Evolutionary conservation across 2,797 vertebrate genomes (phyloP).

Genomic region (Malacoraja senta): DNA sequence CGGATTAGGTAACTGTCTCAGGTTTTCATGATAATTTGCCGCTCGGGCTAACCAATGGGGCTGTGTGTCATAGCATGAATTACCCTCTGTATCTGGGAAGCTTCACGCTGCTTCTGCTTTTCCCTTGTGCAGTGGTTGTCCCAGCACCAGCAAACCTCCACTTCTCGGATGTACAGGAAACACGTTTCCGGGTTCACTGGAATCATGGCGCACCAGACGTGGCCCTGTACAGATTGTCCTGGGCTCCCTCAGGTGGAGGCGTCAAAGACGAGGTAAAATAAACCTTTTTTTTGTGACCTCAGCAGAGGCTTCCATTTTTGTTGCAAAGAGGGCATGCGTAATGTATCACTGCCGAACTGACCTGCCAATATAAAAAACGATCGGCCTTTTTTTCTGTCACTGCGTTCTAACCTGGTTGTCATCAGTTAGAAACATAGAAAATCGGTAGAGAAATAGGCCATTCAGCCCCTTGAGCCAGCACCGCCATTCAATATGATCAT

Average conservation of each 20-base stretch:
- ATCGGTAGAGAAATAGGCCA: no score
- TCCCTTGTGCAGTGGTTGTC: conserved; percentile 65
- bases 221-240: conserved; percentile 77
- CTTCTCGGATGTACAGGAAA: conserved; percentile 73
- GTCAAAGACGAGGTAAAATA: conserved; percentile 59
- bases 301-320: background rate
- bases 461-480: no score
- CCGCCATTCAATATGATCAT: no score
- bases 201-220: conserved; percentile 85
- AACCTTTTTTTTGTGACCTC: background rate
- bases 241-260: conserved; percentile 62
- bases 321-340: no score
- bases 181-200: conserved; percentile 83
- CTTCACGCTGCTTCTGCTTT: background rate
- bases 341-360: no score
- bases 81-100: background rate
- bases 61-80: background rate
- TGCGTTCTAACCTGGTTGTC: background rate
- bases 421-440: background rate
- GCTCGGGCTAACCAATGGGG: background rate
- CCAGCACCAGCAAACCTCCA: conserved; percentile 78
- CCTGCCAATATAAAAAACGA: background rate
- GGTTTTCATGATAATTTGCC: background rate
- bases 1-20: background rate
- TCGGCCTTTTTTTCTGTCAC: background rate